Base-by-base conservation (phyloP, 2,888 invertebrate genomes). In the Unio delphinus region DNA sequence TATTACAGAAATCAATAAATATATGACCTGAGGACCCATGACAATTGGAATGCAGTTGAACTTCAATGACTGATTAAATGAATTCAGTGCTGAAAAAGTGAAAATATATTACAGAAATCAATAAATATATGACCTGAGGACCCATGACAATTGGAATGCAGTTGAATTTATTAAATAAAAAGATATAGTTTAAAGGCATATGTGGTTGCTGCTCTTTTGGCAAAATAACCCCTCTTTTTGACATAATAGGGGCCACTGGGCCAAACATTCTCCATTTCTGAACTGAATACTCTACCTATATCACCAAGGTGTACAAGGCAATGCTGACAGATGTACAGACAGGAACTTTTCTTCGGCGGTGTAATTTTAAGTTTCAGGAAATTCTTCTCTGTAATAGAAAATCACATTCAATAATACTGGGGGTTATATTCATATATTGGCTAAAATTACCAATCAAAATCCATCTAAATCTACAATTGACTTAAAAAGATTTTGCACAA, bases 281-380 rank as follows among this genome's bases (percentile, higher is more conserved):
- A 28, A 72, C 75, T 67, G 11, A 45, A 45, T 11, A 45, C 45
- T 45, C 2, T 77, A 86, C 82, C 85, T 65, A 85, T 84, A 69
- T 85, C 96, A 0, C 96, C 96, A 70, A 96, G 92, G 89, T 96
- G 96, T 69, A 96, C 95, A 70, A 96, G 92, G 89, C 96, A 96
- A 90, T 96, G 95, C 88, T 96, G 96, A 88, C 95, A 95, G 83
- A 95, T 94, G 90, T 96, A 96, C 72, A 95, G 92, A 87, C 95
- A 95, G 17, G 95, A 95, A 59, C 93, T 88, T 73, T 85, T 86
- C 79, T 87, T 89, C 1, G 89, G 88, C 11, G 83, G 80, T 59
- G 84, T 87, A 56, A 87, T 86, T 70, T 83, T 86, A 61, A 81
- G 79, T 66, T 84, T 83, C 67, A 81, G 62, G 20, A 80, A 78